These are phyloP conservation scores for Nemotelus nigrinus DNA, from an alignment of 2,888 invertebrate genomes.

Conservation along the genomic window DNA sequence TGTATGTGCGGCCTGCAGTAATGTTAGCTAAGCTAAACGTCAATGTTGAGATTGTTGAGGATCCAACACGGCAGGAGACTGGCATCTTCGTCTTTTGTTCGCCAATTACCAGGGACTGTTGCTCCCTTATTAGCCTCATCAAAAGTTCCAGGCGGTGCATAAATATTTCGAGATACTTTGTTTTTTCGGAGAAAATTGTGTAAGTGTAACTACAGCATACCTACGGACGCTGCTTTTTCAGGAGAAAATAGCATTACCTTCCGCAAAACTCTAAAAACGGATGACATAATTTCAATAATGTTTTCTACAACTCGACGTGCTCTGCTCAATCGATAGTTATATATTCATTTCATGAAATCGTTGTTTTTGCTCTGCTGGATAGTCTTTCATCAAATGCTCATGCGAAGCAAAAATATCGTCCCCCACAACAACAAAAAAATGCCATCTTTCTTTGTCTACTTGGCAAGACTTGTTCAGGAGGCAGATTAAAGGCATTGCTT, in stretches of 20 bases:
- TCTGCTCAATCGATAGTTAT: neutral
- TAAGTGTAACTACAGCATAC: neutral
- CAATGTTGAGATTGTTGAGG: too few species aligned
- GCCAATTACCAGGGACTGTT: too few species aligned
- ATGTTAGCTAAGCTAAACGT: too few species aligned
- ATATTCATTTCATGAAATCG: neutral
- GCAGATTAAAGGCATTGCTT: neutral
- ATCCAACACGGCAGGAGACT: too few species aligned
- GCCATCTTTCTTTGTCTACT: slow-evolving; percentile 10
- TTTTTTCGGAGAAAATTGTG: neutral
- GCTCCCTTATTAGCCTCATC: too few species aligned
- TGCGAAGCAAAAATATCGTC: slow-evolving; percentile 18
- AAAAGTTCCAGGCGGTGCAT: neutral
- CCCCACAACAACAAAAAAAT: slow-evolving; percentile 16
- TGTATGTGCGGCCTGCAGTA: too few species aligned
- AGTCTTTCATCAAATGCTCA: neutral
- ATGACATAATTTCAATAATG: neutral
- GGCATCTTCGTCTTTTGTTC: too few species aligned
- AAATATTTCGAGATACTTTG: neutral
- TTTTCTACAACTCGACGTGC: slow-evolving; percentile 12
- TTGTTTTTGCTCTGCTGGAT: neutral
- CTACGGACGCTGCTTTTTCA: neutral
- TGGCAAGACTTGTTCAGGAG: neutral
- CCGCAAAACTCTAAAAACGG: neutral
- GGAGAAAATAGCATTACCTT: neutral